Evolutionary conservation across 2,888 invertebrate genomes (phyloP), one percentile per base, ranked within the genome.

Genomic region (Gnatocerus cornutus): DNA sequence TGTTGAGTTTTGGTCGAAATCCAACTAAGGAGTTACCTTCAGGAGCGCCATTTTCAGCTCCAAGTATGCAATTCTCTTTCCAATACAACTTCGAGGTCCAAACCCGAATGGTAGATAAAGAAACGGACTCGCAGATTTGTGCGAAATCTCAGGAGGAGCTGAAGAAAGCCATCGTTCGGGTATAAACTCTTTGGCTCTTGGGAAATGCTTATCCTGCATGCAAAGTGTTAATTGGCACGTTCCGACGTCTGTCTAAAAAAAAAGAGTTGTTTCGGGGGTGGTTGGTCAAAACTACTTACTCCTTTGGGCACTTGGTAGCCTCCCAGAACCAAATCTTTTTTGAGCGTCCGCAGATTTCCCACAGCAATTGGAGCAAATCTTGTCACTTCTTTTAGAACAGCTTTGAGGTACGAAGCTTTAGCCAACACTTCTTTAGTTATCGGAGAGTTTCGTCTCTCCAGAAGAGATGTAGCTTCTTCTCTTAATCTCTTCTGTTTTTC

Each of bases 11-110:
- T n/a, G n/a, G n/a, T n/a, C n/a, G n/a, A n/a, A n/a, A n/a, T n/a
- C n/a, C n/a, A n/a, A n/a, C 7, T 33, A 16, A 29, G 45, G 64
- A 71, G 4, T 29, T 56, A 82, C 82, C 73, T 81, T 82, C 4
- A 78, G 61, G 52, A 78, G 13, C 16, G 76, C 75, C 6, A 81
- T 71, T 76, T 83, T 80, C 59, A 82, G 50, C 72, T 83, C 93
- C 72, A 93, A 83, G 76, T 92, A 91, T 0, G 92, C 93, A 72
- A 94, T 88, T 76, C 93, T 85, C 78, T 90, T 87, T 3, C 93
- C 93, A 67, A 91, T 88, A 77, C 92, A 92, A 71, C 88, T 88
- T 53, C 92, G 87, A 0, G 90, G 87, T 0, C 92, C 92, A 77
- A 89, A 90, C 0, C 92, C 92, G 79, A 92, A 92, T 0, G 92